Evolutionary conservation across 1,140 invertebrate species (phyloP).

Genomic region (Diachasmimorpha longicaudata): DNA sequence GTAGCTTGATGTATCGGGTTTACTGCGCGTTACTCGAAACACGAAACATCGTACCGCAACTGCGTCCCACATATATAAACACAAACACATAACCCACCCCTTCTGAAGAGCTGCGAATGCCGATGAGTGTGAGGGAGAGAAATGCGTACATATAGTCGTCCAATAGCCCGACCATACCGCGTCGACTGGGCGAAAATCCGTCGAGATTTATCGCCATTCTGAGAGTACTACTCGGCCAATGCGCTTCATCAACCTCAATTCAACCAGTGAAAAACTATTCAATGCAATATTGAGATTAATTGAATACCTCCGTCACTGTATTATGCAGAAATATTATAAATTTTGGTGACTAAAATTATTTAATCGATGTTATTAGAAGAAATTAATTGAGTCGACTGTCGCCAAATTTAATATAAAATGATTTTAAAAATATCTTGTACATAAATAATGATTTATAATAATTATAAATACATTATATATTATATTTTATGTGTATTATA

Average conservation of each 20-base stretch:
- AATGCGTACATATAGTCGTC: neutral
- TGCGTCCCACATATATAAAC: conserved; percentile 6
- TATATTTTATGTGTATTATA: too few species aligned
- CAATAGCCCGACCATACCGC: neutral
- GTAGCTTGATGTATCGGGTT: conserved; percentile 4
- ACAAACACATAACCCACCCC: neutral
- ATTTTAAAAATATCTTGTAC: too few species aligned
- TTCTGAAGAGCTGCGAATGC: neutral
- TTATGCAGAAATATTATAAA: too few species aligned
- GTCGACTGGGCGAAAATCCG: conserved; percentile 9
- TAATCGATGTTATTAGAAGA: too few species aligned
- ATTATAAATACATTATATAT: too few species aligned
- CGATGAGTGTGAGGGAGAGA: neutral
- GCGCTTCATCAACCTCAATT: neutral
- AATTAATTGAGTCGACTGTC: too few species aligned
- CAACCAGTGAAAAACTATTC: neutral
- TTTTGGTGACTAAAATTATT: too few species aligned
- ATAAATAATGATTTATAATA: too few species aligned
- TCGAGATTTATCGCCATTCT: neutral
- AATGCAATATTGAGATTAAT: too few species aligned
- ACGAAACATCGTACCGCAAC: conserved; percentile 8
- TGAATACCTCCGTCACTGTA: too few species aligned
- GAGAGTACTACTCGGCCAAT: conserved; percentile 4
- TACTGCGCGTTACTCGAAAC: conserved; percentile 4
- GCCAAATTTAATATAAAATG: too few species aligned